Percentiles rank a stretch among this genome's conserved stretches.
Conservation (phyloP, 2,113 vertebrate genomes). For the Pelecanoides urinatrix region DNA sequence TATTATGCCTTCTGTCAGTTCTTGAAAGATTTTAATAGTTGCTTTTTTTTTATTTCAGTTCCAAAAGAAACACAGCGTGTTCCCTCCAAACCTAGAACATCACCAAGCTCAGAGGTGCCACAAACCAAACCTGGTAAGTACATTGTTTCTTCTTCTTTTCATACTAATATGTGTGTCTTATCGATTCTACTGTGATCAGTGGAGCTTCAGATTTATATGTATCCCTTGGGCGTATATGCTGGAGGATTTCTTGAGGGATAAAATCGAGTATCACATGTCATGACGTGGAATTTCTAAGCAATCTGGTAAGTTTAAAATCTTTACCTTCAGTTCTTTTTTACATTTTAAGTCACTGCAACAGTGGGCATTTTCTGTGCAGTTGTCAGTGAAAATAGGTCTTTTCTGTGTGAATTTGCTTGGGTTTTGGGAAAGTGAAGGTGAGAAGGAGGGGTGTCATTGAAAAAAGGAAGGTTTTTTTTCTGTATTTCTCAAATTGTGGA, state of each 20-base stretch:
- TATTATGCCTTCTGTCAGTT: not conserved
- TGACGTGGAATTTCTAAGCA: not conserved
- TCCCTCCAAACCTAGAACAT: constrained; percentile 39
- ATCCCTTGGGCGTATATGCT: not conserved
- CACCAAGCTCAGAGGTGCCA: constrained; percentile 52
- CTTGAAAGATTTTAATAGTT: not conserved
- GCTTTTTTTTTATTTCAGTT: constrained; percentile 47
- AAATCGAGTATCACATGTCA: not conserved
- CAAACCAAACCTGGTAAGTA: constrained; percentile 64
- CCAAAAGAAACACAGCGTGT: constrained; percentile 37
- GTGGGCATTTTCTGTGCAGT: not conserved
- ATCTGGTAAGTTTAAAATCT: not conserved
- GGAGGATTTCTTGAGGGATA: not conserved
- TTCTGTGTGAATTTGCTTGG: not conserved
- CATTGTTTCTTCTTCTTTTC: not conserved
- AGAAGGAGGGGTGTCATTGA: not conserved
- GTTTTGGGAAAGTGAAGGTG: not conserved
- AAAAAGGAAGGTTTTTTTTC: not conserved
- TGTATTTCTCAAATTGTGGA: not conserved
- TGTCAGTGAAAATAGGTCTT: not conserved
- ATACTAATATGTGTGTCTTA: not conserved
- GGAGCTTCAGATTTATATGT: not conserved
- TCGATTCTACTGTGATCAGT: not conserved
- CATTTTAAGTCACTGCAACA: not conserved
- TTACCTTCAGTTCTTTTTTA: not conserved